Evolutionary conservation across 2,888 invertebrate genomes (phyloP), one percentile per base, ranked within the genome.

Genomic region (Panopea generosa): DNA sequence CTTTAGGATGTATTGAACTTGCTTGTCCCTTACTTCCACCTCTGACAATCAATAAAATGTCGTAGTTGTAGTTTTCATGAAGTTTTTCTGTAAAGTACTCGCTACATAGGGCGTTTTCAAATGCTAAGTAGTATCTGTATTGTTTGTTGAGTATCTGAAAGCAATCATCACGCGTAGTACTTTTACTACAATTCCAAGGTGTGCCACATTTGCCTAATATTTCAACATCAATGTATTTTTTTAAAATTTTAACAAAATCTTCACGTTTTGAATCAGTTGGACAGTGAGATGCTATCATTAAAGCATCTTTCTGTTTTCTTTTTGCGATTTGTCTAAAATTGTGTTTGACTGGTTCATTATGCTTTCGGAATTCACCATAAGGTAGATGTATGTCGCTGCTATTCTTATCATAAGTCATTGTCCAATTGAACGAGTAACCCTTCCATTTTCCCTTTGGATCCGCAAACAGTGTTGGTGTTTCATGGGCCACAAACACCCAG

Each of bases 341-440:
- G 33, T 68, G 38, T 4, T 29, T 22, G 1, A 43, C 33, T 2
- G 60, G 38, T 2, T 52, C 63, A 20, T 65, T 26, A n/a, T 56
- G 49, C 40, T 68, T 63, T 20, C 66, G 62, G 26, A 79, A 33
- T 24, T 71, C 71, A 7, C 78, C 78, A 47, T 79, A 79, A 9
- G 79, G 79, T 7, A 75, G 60, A 45, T 50, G 71, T 16, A 79
- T 72, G 53, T 79, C 79, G 6, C 75, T 66, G 27, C 45, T 63
- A 9, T 61, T 45, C 47, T 63, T 75, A 18, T 79, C 75, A 45
- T 75, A 75, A n/a, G 68, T 72, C 79, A 79, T 79, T 0, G 79
- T 79, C 74, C 74, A 79, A 26, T 79, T 79, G 22, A 75, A 79
- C n/a, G 68, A 68, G 22, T 60, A 40, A n/a, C n/a, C n/a, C n/a